Conservation (phyloP, 2,797 vertebrate species). For the Champsocephalus esox region DNA sequence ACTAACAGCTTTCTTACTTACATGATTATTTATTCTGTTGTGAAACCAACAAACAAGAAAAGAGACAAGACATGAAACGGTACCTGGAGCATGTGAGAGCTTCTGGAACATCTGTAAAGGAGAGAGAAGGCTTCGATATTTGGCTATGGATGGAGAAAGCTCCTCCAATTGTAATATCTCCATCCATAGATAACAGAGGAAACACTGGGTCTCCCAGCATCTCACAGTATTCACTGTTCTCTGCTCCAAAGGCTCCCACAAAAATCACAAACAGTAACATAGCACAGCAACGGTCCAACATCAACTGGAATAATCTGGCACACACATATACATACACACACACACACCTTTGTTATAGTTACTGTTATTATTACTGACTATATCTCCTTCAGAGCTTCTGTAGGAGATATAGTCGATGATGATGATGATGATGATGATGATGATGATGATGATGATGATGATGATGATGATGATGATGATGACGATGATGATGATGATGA, state of each 20-base stretch:
- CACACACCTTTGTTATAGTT: neutral
- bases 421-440: constrained; percentile 27
- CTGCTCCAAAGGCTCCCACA: constrained; percentile 50
- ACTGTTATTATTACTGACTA: neutral
- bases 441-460: constrained; percentile 39
- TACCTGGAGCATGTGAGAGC: constrained; percentile 79
- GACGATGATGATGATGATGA: constrained; percentile 41
- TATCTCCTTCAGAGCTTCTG: constrained; percentile 35
- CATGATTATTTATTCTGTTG: neutral
- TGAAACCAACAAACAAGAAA: neutral
- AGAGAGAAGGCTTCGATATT: constrained; percentile 61
- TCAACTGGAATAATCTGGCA: constrained; percentile 23
- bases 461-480: constrained; percentile 23
- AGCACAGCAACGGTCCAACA: constrained; percentile 31
- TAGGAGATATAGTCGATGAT: too few species aligned
- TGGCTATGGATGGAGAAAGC: constrained; percentile 82
- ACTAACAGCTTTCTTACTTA: neutral
- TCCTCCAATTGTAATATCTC: constrained; percentile 81
- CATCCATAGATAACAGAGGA: constrained; percentile 78
- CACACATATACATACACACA: neutral
- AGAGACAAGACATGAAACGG: constrained; percentile 30
- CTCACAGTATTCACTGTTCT: constrained; percentile 60
- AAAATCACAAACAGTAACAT: constrained; percentile 68
- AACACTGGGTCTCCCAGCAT: constrained; percentile 72
- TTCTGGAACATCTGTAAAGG: constrained; percentile 71